Percentiles rank a stretch among this genome's conserved stretches.
Evolutionary conservation across 1,140 invertebrate species (phyloP).

Genomic region (Heterodera carotae): DNA sequence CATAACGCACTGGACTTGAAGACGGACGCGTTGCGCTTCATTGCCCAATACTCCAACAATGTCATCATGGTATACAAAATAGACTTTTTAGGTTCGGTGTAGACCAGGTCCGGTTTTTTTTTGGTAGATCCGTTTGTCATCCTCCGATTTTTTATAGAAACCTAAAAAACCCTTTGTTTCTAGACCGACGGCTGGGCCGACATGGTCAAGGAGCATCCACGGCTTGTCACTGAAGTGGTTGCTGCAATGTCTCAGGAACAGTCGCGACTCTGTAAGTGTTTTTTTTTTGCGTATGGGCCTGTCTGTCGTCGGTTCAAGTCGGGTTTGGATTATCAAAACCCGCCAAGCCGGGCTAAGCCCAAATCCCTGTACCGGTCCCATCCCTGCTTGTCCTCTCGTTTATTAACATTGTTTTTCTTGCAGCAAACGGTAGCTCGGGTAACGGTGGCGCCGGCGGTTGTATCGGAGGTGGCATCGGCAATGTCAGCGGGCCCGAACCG

Average conservation of each 20-base stretch:
- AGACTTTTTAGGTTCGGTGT: no score
- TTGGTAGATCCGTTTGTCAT: no score
- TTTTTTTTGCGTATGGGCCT: background rate
- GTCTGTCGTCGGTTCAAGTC: background rate
- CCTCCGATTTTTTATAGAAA: no score
- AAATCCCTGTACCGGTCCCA: no score
- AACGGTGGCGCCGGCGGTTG: background rate
- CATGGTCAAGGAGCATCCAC: slow-evolving; percentile 30
- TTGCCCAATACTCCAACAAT: slow-evolving; percentile 49
- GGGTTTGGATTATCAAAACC: no score
- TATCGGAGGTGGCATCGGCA: background rate
- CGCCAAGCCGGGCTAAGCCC: no score
- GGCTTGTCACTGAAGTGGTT: slow-evolving; percentile 28
- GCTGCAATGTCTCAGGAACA: slow-evolving; percentile 26
- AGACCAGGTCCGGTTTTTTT: no score
- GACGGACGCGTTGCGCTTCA: slow-evolving; percentile 57
- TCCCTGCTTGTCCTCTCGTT: background rate
- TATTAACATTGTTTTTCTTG: background rate
- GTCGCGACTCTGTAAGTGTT: slow-evolving; percentile 17
- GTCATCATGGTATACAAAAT: slow-evolving; percentile 51
- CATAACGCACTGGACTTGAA: slow-evolving; percentile 60
- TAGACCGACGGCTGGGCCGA: slow-evolving; percentile 32
- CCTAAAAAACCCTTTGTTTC: no score
- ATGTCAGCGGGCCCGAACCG: slow-evolving; percentile 1
- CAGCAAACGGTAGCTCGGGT: slow-evolving; percentile 4